Conservation (phyloP, 2,797 vertebrate species). For the Leucoraja ocellata region DNA sequence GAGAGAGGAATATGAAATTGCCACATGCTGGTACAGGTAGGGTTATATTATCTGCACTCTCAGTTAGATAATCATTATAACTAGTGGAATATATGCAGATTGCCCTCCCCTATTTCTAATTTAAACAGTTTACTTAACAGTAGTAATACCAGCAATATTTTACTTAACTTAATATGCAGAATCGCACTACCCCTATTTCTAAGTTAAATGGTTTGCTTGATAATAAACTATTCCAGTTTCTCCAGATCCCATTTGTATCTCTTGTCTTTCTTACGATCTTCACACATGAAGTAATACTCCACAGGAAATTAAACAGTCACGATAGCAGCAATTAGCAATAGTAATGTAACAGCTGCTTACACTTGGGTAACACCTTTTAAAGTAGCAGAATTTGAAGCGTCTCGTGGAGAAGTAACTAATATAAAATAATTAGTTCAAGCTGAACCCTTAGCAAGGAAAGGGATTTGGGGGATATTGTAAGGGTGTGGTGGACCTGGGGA, state of each 20-base stretch:
- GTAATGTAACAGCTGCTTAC: not conserved
- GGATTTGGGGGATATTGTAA: not conserved
- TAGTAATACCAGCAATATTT: no score
- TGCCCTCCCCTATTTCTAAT: not conserved
- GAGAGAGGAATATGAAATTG: not conserved
- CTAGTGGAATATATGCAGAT: not conserved
- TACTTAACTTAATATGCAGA: not conserved
- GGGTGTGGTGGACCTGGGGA: not conserved
- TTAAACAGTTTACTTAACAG: not conserved
- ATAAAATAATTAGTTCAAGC: not conserved
- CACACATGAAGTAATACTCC: not conserved
- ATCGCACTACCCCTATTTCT: not conserved
- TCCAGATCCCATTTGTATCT: not conserved
- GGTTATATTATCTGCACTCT: not conserved
- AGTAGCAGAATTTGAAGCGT: not conserved
- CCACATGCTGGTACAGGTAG: not conserved
- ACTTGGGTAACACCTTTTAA: conserved; percentile 22
- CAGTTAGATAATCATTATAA: not conserved
- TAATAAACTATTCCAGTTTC: not conserved
- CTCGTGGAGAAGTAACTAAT: not conserved
- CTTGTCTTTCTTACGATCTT: not conserved
- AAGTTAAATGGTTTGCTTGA: not conserved
- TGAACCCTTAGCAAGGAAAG: not conserved
- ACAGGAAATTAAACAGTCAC: not conserved
- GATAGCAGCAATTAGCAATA: conserved; percentile 17